Evolutionary conservation across 2,888 invertebrate genomes (phyloP).

Genomic region (Drosophila nr. medialis): DNA sequence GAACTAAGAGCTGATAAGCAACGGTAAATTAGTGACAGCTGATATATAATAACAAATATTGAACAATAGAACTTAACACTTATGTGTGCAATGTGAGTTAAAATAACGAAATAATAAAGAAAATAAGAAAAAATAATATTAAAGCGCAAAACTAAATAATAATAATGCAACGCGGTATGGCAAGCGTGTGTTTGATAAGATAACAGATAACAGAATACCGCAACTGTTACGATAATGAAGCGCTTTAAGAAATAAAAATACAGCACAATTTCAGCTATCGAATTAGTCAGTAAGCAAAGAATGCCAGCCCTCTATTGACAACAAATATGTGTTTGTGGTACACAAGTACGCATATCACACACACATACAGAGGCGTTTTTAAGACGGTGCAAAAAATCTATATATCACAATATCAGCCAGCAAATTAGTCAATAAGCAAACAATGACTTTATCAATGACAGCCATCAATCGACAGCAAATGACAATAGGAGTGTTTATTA

Average conservation of each 20-base stretch:
- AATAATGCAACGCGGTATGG: not conserved
- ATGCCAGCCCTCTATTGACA: not conserved
- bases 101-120: not conserved
- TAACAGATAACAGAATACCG: not conserved
- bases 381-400: conserved; percentile 26
- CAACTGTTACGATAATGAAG: not conserved
- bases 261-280: conserved; percentile 8
- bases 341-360: not conserved
- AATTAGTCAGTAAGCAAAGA: conserved; percentile 39
- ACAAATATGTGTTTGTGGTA: conserved; percentile 18
- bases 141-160: not conserved
- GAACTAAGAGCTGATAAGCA: conserved; percentile 45
- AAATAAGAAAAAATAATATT: not conserved
- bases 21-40: conserved; percentile 50
- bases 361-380: not conserved
- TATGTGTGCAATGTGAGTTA: not conserved
- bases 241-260: conserved; percentile 8
- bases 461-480: conserved; percentile 1
- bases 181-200: not conserved
- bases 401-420: conserved; percentile 7
- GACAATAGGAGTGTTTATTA: not conserved
- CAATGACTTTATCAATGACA: conserved; percentile 4
- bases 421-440: conserved; percentile 39
- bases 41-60: not conserved
- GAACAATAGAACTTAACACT: not conserved